Percentiles rank a stretch among this genome's conserved stretches.
Evolutionary conservation across 2,888 invertebrate species (phyloP).

Genomic region (Ephialtes manifestator): DNA sequence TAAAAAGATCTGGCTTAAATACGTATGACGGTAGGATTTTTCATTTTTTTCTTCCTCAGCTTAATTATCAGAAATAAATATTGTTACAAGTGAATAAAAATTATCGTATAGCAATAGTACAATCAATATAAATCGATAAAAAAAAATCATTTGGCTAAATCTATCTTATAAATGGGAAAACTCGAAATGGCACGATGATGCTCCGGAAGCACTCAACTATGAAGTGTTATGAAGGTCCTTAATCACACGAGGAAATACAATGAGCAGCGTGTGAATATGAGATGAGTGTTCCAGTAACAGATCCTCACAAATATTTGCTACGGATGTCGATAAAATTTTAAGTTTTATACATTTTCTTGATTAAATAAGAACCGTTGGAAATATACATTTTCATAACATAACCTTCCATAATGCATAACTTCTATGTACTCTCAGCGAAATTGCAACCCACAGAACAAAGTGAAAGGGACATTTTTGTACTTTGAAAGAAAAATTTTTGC

Average conservation of each 20-base stretch:
- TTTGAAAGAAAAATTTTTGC: too few relatives aligned
- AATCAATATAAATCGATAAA: constrained; percentile 29
- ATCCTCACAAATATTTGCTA: constrained; percentile 1
- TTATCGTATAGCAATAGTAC: constrained; percentile 22
- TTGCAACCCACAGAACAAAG: too few relatives aligned
- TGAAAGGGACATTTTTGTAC: too few relatives aligned
- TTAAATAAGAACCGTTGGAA: background rate
- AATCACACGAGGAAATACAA: constrained; percentile 3
- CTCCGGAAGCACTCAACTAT: constrained; percentile 55
- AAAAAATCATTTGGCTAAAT: constrained; percentile 20
- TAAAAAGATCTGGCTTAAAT: constrained; percentile 21
- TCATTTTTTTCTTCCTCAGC: constrained; percentile 5
- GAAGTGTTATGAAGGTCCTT: background rate
- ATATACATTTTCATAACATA: too few relatives aligned
- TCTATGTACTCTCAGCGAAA: background rate
- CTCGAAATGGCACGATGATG: constrained; percentile 37
- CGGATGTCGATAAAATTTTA: background rate
- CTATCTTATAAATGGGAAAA: constrained; percentile 30
- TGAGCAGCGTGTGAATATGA: constrained; percentile 17
- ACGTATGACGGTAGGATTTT: constrained; percentile 24
- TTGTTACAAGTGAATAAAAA: constrained; percentile 30
- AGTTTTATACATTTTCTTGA: background rate
- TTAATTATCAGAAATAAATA: constrained; percentile 19
- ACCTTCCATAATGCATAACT: background rate
- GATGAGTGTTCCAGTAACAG: constrained; percentile 18